Evolutionary conservation across 2,113 vertebrate genomes (phyloP), one percentile per base, ranked within the genome.

Genomic region (Asarcornis scutulata): DNA sequence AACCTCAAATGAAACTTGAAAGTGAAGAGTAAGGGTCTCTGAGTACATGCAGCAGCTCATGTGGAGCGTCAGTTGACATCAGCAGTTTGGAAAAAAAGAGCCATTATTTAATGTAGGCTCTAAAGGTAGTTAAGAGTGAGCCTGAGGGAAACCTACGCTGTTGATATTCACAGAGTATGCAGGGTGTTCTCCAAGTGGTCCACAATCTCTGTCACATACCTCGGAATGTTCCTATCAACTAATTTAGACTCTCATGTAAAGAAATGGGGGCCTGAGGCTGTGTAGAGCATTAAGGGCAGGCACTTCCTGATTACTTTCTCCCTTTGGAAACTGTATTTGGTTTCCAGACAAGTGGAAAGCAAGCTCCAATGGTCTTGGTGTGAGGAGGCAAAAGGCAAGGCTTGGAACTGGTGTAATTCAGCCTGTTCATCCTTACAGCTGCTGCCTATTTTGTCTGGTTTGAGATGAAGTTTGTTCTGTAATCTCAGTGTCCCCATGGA

Each of bases 71-170:
- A 92, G 93, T 66, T 86, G 91, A 64, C 92, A 86, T 72, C 58
- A 9, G 91, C 78, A 87, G 10, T 95, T 91, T 40, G 63, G 86
- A 84, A 92, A 96, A 94, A 94, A 84, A 95, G 63, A 44, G 78
- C 71, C 87, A 87, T 94, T 92, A 94, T 79, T 95, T 95, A 89
- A 94, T 81, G 74, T 32, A 92, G 58, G 55, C 84, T 82, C 72
- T 62, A 79, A 69, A 53, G 25, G 62, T 75, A 36, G 78, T 84
- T 64, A 89, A 48, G 66, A 94, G 58, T 38, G 67, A 91, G 72
- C 90, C 95, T 91, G 75, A 90, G 95, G 95, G 93, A 94, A 86
- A 18, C 29, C 59, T 86, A 32, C 31, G 76, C 63, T 73, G 15
- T 68, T 69, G 56, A 48, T 77, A 21, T 74, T 60, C 58, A 72